These are phyloP conservation scores for Alfaro cultratus DNA, from an alignment of 2,797 vertebrate genomes.

Conservation along the genomic window DNA sequence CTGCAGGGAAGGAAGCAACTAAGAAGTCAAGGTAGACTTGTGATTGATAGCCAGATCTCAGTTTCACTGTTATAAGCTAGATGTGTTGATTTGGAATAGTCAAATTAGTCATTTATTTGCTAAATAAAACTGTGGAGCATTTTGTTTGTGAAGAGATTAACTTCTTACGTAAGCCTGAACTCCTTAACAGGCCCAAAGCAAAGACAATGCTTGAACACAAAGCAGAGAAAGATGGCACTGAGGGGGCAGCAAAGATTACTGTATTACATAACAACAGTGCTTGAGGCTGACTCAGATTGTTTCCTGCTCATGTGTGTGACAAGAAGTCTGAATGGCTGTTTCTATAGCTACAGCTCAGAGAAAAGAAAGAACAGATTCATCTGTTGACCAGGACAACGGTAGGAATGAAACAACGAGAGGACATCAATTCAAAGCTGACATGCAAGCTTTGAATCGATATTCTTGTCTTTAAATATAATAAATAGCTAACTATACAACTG, in stretches of 20 bases:
- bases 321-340: slow-evolving; percentile 57
- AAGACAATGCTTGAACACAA: slow-evolving; percentile 51
- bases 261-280: slow-evolving; percentile 66
- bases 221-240: slow-evolving; percentile 37
- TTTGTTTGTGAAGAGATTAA: slow-evolving; percentile 29
- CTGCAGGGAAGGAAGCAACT: slow-evolving; percentile 20
- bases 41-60: slow-evolving; percentile 16
- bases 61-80: slow-evolving; percentile 26
- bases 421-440: slow-evolving; percentile 26
- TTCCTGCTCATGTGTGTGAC: slow-evolving; percentile 34
- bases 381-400: slow-evolving; percentile 63
- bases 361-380: slow-evolving; percentile 42
- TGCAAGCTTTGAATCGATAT: not conserved
- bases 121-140: slow-evolving; percentile 9
- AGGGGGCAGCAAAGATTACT: slow-evolving; percentile 51
- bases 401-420: slow-evolving; percentile 25
- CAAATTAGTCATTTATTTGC: slow-evolving; percentile 12
- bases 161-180: slow-evolving; percentile 53
- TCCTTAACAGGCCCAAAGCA: slow-evolving; percentile 39
- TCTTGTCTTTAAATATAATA: no score
- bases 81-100: slow-evolving; percentile 29
- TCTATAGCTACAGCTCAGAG: slow-evolving; percentile 71
- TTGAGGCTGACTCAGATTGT: slow-evolving; percentile 60
- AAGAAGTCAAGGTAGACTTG: slow-evolving; percentile 18
- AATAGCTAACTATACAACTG: slow-evolving; percentile 12